A percentile compares a stretch with the other conserved stretches of the same genome.
Evolutionary conservation across 2,888 invertebrate species (phyloP).

Genomic region (Eupithecia vulgata): DNA sequence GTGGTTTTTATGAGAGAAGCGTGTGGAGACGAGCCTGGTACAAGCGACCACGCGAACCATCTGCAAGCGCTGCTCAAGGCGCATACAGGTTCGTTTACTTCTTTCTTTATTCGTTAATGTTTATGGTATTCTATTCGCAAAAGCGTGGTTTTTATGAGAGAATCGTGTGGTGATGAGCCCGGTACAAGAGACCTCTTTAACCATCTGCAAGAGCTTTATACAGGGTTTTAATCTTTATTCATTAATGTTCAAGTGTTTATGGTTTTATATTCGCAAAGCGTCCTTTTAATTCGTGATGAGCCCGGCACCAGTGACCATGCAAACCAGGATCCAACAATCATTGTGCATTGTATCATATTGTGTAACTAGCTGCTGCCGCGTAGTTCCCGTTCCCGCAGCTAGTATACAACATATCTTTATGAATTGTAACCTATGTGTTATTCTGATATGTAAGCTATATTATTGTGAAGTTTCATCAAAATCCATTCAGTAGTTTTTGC

Average conservation of each 20-base stretch:
- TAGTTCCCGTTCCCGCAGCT: no score
- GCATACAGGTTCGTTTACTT: constrained; percentile 51
- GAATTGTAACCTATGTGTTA: no score
- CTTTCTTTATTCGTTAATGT: neutral
- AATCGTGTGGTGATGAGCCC: constrained; percentile 89
- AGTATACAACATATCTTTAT: no score
- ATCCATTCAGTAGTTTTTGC: no score
- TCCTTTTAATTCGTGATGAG: constrained; percentile 77
- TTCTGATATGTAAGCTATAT: no score
- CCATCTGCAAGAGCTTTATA: constrained; percentile 86
- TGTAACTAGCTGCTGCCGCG: no score
- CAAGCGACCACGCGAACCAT: constrained; percentile 85
- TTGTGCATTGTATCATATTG: no score
- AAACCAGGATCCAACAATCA: constrained; percentile 73
- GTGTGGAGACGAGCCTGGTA: constrained; percentile 91
- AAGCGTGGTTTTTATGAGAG: neutral
- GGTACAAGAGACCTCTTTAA: constrained; percentile 84
- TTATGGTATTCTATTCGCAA: neutral
- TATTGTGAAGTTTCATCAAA: no score
- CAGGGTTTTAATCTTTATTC: constrained; percentile 42
- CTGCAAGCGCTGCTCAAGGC: constrained; percentile 84
- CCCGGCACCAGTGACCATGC: constrained; percentile 84
- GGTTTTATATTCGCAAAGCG: no score
- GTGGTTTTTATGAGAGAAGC: constrained; percentile 97
- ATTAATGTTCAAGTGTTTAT: no score